These are phyloP conservation scores for Hemaris fuciformis DNA, from an alignment of 2,888 invertebrate genomes.

Conservation along the genomic window DNA sequence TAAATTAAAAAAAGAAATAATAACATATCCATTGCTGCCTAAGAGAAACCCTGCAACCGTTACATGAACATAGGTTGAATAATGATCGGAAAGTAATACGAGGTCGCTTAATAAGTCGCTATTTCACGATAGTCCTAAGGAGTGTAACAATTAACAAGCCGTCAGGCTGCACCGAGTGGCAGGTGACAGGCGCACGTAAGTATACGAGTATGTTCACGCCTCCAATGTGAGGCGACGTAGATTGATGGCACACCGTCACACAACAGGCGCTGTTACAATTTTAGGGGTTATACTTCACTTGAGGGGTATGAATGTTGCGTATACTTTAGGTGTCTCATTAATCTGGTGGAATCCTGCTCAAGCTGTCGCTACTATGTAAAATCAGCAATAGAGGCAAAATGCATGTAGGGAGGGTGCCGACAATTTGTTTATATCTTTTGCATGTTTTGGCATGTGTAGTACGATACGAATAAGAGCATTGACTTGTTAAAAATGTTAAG, in stretches of 20 bases:
- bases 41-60: not conserved
- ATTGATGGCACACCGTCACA: constrained; percentile 27
- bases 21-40: too few species aligned
- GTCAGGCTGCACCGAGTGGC: not conserved
- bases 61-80: not conserved
- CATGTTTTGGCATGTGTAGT: too few species aligned
- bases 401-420: too few species aligned
- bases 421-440: too few species aligned
- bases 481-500: too few species aligned
- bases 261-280: constrained; percentile 11
- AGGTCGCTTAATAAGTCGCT: too few species aligned
- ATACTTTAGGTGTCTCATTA: too few species aligned
- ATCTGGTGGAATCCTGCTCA: too few species aligned
- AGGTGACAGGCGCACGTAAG: not conserved
- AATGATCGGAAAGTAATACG: not conserved
- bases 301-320: not conserved
- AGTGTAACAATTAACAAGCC: not conserved
- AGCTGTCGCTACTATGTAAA: too few species aligned
- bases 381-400: too few species aligned
- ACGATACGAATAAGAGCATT: too few species aligned
- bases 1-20: too few species aligned
- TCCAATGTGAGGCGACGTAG: constrained; percentile 27
- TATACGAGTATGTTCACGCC: constrained; percentile 22
- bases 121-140: not conserved
- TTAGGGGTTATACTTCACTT: not conserved